phyloP scores from a whole-genome alignment of 2,888 invertebrate genomes.

The Drymonia ruficornis region DNA sequence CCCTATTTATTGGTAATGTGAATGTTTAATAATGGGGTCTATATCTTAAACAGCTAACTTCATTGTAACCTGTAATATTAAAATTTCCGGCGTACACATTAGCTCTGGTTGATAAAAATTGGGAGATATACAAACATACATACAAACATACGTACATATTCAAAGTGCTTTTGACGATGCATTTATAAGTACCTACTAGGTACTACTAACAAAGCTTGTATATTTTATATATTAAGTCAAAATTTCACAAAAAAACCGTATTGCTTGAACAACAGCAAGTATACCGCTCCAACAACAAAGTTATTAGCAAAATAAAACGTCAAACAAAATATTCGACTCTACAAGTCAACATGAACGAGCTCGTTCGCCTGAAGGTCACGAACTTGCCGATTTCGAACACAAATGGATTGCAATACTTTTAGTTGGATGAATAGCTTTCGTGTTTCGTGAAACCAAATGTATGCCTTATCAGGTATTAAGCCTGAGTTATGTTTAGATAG shows the following conservation, averaged over 20 bases:
- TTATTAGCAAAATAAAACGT: slow-evolving; percentile 15
- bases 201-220: no score
- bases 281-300: slow-evolving; percentile 9
- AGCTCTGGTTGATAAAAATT: no score
- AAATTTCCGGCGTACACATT: no score
- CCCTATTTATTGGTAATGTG: no score
- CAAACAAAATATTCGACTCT: slow-evolving; percentile 19
- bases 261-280: background rate
- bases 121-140: no score
- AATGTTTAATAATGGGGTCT: no score
- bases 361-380: slow-evolving; percentile 21
- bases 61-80: no score
- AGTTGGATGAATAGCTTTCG: slow-evolving; percentile 37
- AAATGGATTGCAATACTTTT: slow-evolving; percentile 31
- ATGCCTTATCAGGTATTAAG: slow-evolving; percentile 5
- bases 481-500: slow-evolving; percentile 3
- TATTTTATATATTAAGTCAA: background rate
- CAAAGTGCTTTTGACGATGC: no score
- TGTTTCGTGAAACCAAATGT: slow-evolving; percentile 36
- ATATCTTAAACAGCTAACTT: no score
- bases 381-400: slow-evolving; percentile 28
- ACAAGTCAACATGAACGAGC: slow-evolving; percentile 8
- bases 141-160: no score
- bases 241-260: background rate
- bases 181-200: no score